Evolutionary conservation across 2,888 invertebrate genomes (phyloP).

Genomic region (Synergus japonicus): DNA sequence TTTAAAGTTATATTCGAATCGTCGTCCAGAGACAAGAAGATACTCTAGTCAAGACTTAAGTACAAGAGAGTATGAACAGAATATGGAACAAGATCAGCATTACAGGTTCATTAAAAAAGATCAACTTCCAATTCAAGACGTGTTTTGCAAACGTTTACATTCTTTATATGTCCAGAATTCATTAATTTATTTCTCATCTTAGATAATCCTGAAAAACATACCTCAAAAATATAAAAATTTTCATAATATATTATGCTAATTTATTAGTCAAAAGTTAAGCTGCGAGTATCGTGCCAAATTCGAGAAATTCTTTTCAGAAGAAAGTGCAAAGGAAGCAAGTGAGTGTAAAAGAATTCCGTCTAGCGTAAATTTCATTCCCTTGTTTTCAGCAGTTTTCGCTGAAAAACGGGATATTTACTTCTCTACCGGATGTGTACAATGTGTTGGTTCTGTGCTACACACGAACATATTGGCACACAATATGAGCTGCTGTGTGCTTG

Average conservation of each 20-base stretch:
- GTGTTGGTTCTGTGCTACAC: neutral
- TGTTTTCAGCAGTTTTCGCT: neutral
- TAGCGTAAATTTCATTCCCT: neutral
- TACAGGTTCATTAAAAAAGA: neutral
- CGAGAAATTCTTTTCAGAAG: neutral
- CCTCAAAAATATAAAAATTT: no score
- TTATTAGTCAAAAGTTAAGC: neutral
- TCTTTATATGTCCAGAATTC: neutral
- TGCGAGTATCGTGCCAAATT: neutral
- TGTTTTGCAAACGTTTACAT: neutral
- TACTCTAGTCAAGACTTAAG: neutral
- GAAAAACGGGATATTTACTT: constrained; percentile 20
- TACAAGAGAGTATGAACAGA: neutral
- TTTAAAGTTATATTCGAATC: neutral
- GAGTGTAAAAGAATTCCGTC: neutral
- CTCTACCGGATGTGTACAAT: constrained; percentile 7
- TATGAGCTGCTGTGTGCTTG: neutral
- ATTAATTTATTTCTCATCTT: neutral
- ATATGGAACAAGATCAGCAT: neutral
- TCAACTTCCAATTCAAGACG: neutral
- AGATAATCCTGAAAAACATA: neutral
- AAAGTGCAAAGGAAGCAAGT: neutral
- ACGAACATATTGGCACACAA: constrained; percentile 10
- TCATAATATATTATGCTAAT: neutral
- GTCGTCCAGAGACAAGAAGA: neutral